phyloP scores from a whole-genome alignment of 2,113 vertebrate species.

The Arothron firmamentum region DNA sequence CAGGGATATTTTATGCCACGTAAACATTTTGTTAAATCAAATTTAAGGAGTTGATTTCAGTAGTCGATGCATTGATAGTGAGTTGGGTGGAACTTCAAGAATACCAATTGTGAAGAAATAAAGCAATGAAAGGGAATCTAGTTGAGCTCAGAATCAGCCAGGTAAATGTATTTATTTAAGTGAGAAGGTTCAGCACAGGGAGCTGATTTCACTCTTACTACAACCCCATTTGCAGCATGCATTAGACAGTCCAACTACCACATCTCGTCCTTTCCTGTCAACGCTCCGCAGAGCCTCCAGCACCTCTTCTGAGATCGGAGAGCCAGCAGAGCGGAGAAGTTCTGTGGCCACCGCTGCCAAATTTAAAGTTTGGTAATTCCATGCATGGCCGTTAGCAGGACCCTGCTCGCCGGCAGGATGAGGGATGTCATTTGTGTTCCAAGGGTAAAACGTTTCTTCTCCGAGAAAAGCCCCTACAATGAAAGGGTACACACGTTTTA shows the following conservation, averaged over 20 bases:
- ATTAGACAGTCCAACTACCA: constrained; percentile 77
- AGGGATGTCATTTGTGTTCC: constrained; percentile 53
- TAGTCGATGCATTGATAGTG: no score
- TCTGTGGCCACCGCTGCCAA: constrained; percentile 27
- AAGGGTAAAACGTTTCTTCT: constrained; percentile 57
- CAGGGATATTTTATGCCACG: constrained; percentile 14
- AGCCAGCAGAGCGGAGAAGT: constrained; percentile 61
- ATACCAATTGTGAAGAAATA: neutral
- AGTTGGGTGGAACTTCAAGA: neutral
- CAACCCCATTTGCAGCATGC: constrained; percentile 85
- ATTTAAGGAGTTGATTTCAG: neutral
- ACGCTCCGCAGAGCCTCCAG: constrained; percentile 66
- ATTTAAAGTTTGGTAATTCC: constrained; percentile 39
- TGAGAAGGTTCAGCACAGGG: constrained; percentile 72
- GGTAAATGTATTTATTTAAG: neutral
- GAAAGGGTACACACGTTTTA: neutral
- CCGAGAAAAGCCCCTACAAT: constrained; percentile 53
- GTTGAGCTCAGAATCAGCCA: constrained; percentile 7
- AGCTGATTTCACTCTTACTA: constrained; percentile 83
- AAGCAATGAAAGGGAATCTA: constrained; percentile 6
- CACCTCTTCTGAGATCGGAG: constrained; percentile 61
- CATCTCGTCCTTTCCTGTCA: constrained; percentile 70
- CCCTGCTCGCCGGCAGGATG: constrained; percentile 47
- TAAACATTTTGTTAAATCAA: constrained; percentile 50
- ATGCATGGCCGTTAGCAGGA: constrained; percentile 28